Evolutionary conservation across 2,888 invertebrate species (phyloP), one percentile per base, ranked within the genome.

Genomic region (Drosophila rubida): DNA sequence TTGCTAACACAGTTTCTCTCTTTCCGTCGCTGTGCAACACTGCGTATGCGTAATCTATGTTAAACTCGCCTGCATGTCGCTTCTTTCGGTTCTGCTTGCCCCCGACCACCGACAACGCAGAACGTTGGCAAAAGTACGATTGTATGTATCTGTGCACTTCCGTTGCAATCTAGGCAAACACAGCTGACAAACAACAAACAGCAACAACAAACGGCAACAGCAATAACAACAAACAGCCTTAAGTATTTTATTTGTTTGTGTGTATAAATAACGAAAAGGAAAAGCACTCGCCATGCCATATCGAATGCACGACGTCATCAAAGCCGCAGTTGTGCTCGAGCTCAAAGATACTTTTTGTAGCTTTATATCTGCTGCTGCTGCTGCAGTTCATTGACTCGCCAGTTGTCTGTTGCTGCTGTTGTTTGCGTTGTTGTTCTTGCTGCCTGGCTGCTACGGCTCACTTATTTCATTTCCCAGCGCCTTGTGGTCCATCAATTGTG

Each of bases 401-500:
- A 48, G 44, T 60, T 44, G 8, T 11, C n/a, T 62, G 45, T 23
- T 53, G 53, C 19, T 49, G 57, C 14, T 44, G 16, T 49, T 58
- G 23, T 53, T 46, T 13, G 50, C 14, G 57, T 48, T 37, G 39
- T 55, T 61, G 53, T 42, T 39, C 39, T 39, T 48, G 51, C 69
- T 45, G 64, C 53, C 53, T 46, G 50, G 66, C 35, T 59, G 59
- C 60, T 62, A 81, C 79, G 79, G 86, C 82, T 80, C 86, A 80
- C 82, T 85, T 80, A 82, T 75, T 78, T 81, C 75, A 85, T 75
- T 80, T 78, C 48, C 71, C 78, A 57, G 50, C 60, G 61, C 66
- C 53, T 69, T 87, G 87, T 68, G 81, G 81, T 63, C 64, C 67
- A 64, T 61, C 73, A 63, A 84, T 84, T 87, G 81, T 81, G 81